Percentiles rank a stretch among this genome's conserved stretches.
Conservation (phyloP, 37 sponge, comb jelly and placozoan genomes). For the Lycopodina hypogea region DNA sequence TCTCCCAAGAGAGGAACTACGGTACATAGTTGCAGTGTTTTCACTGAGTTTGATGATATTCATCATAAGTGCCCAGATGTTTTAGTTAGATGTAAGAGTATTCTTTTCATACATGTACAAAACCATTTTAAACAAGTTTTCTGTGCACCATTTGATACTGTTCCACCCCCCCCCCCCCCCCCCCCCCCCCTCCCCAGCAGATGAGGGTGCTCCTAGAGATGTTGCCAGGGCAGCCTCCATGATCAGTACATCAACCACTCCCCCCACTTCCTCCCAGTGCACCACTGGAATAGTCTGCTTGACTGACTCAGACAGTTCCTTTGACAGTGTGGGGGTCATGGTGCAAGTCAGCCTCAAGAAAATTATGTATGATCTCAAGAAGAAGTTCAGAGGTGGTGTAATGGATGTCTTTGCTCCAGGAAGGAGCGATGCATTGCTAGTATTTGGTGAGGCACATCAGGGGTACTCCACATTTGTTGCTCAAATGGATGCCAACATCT, state of each 20-base stretch:
- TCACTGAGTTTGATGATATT: too few relatives aligned
- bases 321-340: slow-evolving; percentile 35
- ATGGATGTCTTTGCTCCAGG: slow-evolving; percentile 34
- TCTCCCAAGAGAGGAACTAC: too few relatives aligned
- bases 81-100: too few relatives aligned
- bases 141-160: too few relatives aligned
- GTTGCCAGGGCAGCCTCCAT: background rate
- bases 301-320: background rate
- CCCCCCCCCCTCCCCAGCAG: too few relatives aligned
- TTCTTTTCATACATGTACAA: too few relatives aligned
- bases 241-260: background rate
- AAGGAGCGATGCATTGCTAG: background rate
- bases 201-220: background rate
- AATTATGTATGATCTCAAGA: slow-evolving; percentile 5
- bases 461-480: slow-evolving; percentile 17
- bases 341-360: background rate
- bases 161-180: too few relatives aligned
- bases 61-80: too few relatives aligned
- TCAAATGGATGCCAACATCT: slow-evolving; percentile 42
- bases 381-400: slow-evolving; percentile 7
- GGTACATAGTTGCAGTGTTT: too few relatives aligned
- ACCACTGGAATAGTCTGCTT: background rate
- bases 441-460: slow-evolving; percentile 22
- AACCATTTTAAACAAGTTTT: too few relatives aligned
- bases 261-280: background rate